phyloP scores from a whole-genome alignment of 2,888 invertebrate species.

The Platycnemis pennipes region DNA sequence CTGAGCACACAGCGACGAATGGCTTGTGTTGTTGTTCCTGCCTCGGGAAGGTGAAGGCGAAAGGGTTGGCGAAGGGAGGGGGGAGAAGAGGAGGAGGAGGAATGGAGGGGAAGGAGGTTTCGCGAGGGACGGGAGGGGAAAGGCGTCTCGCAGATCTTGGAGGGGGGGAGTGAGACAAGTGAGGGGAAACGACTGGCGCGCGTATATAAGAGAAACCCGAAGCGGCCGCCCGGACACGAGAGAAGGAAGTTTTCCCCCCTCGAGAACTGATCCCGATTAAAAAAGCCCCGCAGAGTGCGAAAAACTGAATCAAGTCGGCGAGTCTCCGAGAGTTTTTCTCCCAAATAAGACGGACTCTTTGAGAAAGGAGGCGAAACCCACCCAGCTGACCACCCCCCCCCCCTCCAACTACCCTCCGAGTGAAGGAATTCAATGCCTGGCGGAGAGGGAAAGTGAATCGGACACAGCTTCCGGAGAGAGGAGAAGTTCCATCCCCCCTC shows the following conservation, averaged over 20 bases:
- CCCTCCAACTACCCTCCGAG: neutral
- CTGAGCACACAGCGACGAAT: too few species aligned
- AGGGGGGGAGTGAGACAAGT: neutral
- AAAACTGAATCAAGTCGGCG: too few species aligned
- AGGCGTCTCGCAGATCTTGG: neutral
- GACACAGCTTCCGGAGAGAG: neutral
- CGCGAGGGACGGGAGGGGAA: neutral
- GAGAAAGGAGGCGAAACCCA: neutral
- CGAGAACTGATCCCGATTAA: neutral
- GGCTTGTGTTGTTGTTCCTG: too few species aligned
- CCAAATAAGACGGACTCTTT: neutral
- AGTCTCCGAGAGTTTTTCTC: neutral
- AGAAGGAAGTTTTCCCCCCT: neutral
- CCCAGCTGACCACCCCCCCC: too few species aligned
- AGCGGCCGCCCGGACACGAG: neutral
- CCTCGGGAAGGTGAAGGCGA: too few species aligned
- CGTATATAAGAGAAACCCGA: neutral
- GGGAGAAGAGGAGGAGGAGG: neutral
- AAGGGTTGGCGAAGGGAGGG: neutral
- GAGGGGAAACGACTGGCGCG: neutral
- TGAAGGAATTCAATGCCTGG: neutral
- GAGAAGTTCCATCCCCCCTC: neutral
- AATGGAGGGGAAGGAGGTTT: too few species aligned
- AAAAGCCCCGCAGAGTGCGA: neutral
- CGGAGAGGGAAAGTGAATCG: neutral